phyloP scores from a whole-genome alignment of 2,888 invertebrate genomes.

The Cantharis rufa region DNA sequence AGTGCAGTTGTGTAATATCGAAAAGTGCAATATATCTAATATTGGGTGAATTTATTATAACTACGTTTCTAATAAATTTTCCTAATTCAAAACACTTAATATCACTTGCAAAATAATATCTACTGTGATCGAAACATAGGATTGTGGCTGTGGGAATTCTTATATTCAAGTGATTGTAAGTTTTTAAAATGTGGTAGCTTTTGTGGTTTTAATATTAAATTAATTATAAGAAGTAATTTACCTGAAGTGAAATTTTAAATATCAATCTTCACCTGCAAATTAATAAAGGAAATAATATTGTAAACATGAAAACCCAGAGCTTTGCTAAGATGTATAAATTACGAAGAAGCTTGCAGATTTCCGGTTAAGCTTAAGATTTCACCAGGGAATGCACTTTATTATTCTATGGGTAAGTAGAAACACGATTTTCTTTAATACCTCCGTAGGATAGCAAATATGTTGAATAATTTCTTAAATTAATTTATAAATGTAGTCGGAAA shows the following conservation, averaged over 20 bases:
- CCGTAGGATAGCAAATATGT: not conserved
- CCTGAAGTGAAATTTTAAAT: constrained; percentile 18
- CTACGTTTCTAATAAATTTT: too few species aligned
- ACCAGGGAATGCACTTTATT: constrained; percentile 25
- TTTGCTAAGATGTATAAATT: constrained; percentile 24
- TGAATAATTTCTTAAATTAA: not conserved
- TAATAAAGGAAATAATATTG: constrained; percentile 26
- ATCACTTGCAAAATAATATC: not conserved
- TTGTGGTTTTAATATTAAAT: not conserved
- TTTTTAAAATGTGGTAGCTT: not conserved
- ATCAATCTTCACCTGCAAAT: constrained; percentile 23
- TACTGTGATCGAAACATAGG: not conserved
- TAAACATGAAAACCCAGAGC: constrained; percentile 22
- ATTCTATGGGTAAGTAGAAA: constrained; percentile 20
- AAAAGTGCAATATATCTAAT: not conserved
- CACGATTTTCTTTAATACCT: constrained; percentile 18
- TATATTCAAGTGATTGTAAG: not conserved
- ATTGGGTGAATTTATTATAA: not conserved
- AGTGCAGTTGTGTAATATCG: too few species aligned
- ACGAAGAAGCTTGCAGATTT: constrained; percentile 23
- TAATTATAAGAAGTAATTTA: constrained; percentile 18
- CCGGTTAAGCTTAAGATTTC: constrained; percentile 24
- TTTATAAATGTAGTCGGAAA: not conserved
- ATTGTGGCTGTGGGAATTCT: not conserved
- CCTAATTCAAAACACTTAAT: too few species aligned